phyloP scores from a whole-genome alignment of 2,797 vertebrate species.

The Eutrigla gurnardus region DNA sequence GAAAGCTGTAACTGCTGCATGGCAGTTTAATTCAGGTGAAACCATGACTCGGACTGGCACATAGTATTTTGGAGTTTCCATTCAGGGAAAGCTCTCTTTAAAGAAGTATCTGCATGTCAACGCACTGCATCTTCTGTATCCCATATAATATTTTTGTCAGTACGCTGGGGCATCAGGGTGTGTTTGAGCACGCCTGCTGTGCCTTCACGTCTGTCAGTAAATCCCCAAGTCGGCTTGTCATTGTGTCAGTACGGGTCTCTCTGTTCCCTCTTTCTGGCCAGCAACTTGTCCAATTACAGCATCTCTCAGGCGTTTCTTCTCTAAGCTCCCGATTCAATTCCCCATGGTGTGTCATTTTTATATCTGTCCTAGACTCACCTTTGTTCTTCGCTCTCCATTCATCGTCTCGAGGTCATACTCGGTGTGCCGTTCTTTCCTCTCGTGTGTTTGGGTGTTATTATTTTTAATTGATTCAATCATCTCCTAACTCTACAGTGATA shows the following conservation, averaged over 20 bases:
- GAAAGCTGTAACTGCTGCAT: not conserved
- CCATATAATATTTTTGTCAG: slow-evolving; percentile 19
- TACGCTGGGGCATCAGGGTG: not conserved
- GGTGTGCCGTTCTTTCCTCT: not conserved
- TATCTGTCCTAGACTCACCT: slow-evolving; percentile 54
- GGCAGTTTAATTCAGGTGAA: slow-evolving; percentile 5
- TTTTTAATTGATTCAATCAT: no score
- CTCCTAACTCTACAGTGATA: no score
- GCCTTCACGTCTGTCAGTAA: slow-evolving; percentile 40
- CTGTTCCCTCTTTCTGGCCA: slow-evolving; percentile 45
- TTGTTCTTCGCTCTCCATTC: slow-evolving; percentile 46
- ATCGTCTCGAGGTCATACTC: slow-evolving; percentile 47
- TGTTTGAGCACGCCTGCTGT: slow-evolving; percentile 36
- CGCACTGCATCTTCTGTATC: slow-evolving; percentile 17
- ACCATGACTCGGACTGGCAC: not conserved
- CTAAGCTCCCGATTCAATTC: slow-evolving; percentile 48
- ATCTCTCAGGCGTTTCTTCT: slow-evolving; percentile 39
- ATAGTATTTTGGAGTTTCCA: not conserved
- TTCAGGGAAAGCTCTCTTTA: not conserved
- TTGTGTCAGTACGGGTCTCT: slow-evolving; percentile 31
- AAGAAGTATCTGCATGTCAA: not conserved
- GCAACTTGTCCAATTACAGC: slow-evolving; percentile 66
- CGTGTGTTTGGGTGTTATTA: not conserved
- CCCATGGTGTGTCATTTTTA: slow-evolving; percentile 55
- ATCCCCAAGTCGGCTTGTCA: slow-evolving; percentile 31